Base-by-base conservation (phyloP, 2,113 vertebrate species). In the Cyprinodon variegatus region DNA sequence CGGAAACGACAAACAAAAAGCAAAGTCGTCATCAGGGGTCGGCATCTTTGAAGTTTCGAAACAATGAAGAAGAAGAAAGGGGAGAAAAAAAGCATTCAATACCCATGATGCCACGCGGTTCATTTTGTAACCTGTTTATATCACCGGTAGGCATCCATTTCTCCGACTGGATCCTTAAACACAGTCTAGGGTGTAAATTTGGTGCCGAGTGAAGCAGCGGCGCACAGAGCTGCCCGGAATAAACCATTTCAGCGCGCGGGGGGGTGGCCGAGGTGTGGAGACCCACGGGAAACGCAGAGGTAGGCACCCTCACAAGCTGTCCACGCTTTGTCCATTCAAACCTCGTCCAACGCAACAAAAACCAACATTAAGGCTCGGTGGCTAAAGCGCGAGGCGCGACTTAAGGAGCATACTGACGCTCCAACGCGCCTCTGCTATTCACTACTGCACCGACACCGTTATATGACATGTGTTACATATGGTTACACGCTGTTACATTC, bases 201-300 rank as follows among this genome's bases (percentile, higher is more conserved):
- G 45, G 50, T 59, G 29, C 6, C 6, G 37, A 13, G 29, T 39
- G 41, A 40, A 12, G 36, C 2, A 53, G 3, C 4, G 12, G 29
- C 45, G 36, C 61, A 13, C 36, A 1, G 61, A 9, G 13, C 67
- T 8, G 5, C 2, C 14, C 1, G 79, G 89, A 84, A 4, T 40
- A 74, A 72, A 88, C 89, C 90, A 90, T 73, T 66, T 22, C 0
- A 8, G 5, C 40, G 20, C 15, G 9, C 3, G 3, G 6, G 50
- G 81, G 83, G 86, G 81, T 57, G 74, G 7, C 9, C 17, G 40
- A 20, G 43, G 9, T 61, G 40, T 46, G 1, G 3, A 59, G 53
- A 64, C 12, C 0, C 0, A 9, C 75, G 11, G 78, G 76, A 75
- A 71, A 72, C 79, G 39, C 48, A 6, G 75, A 88, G 88, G 90